Conservation (phyloP, 2,113 vertebrate genomes). For the Nothoprocta pentlandii region DNA sequence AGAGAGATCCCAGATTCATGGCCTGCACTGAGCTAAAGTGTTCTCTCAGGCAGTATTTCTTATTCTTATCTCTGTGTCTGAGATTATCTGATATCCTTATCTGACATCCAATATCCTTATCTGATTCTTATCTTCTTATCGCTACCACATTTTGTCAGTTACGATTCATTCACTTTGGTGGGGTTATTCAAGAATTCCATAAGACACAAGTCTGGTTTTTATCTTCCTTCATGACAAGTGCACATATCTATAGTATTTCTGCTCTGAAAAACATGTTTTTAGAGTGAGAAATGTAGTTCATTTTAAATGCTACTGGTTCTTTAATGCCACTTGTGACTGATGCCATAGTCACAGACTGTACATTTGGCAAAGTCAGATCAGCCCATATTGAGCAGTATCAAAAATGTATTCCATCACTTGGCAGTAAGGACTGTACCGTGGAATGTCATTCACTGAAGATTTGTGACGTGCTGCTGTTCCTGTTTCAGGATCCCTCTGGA, state of each 20-base stretch:
- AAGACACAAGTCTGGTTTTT: background rate
- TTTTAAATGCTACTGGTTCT: background rate
- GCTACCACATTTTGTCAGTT: background rate
- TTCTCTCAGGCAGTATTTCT: background rate
- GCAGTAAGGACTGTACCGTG: background rate
- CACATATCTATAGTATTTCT: background rate
- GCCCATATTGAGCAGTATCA: background rate
- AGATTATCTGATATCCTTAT: background rate
- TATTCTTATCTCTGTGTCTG: background rate
- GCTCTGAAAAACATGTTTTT: background rate
- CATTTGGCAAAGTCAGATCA: background rate
- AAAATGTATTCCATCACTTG: background rate
- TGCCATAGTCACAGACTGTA: background rate
- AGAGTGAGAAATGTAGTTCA: background rate
- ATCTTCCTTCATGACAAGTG: background rate
- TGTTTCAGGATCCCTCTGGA: background rate
- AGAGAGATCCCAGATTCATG: background rate
- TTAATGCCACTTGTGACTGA: background rate
- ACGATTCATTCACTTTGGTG: background rate
- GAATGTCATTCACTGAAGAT: background rate
- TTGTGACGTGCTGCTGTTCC: background rate
- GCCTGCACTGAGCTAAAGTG: background rate
- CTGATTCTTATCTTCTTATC: background rate
- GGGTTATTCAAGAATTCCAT: accelerated
- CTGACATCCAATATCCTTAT: background rate